These are phyloP conservation scores for Drosophila lowei DNA, from an alignment of 1,140 invertebrate genomes.

Conservation along the genomic window DNA sequence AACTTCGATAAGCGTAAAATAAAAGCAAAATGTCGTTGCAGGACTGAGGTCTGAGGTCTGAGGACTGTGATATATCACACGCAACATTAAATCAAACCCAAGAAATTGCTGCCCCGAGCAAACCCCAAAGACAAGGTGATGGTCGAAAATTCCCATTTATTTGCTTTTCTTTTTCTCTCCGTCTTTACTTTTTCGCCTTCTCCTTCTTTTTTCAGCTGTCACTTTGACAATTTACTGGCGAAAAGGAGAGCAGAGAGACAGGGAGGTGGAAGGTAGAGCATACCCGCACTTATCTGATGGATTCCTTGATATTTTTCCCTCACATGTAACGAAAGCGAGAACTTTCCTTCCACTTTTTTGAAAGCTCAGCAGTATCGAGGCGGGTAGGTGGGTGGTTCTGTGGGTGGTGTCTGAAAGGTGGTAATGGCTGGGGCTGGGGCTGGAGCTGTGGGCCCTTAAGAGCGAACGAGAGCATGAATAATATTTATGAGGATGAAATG, in stretches of 20 bases:
- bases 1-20: conserved; percentile 70
- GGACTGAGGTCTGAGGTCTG: background rate
- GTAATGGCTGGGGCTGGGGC: background rate
- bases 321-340: conserved; percentile 68
- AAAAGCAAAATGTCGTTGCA: conserved; percentile 53
- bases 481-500: conserved; percentile 83
- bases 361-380: conserved; percentile 68
- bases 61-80: conserved; percentile 75
- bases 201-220: conserved; percentile 54
- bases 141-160: conserved; percentile 31
- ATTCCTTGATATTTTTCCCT: conserved; percentile 63
- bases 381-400: conserved; percentile 4
- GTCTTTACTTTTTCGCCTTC: no score
- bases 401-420: background rate
- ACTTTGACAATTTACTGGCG: conserved; percentile 81
- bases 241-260: conserved; percentile 27
- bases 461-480: conserved; percentile 79
- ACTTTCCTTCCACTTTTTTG: conserved; percentile 63
- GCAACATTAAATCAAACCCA: conserved; percentile 76
- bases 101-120: conserved; percentile 49
- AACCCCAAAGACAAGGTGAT: conserved; percentile 48
- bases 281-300: conserved; percentile 71
- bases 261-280: conserved; percentile 2
- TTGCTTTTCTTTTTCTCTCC: conserved; percentile 10
- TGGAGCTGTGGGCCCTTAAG: conserved; percentile 36